Base-by-base conservation (phyloP, 1,140 invertebrate species). In the Saccostrea echinata region DNA sequence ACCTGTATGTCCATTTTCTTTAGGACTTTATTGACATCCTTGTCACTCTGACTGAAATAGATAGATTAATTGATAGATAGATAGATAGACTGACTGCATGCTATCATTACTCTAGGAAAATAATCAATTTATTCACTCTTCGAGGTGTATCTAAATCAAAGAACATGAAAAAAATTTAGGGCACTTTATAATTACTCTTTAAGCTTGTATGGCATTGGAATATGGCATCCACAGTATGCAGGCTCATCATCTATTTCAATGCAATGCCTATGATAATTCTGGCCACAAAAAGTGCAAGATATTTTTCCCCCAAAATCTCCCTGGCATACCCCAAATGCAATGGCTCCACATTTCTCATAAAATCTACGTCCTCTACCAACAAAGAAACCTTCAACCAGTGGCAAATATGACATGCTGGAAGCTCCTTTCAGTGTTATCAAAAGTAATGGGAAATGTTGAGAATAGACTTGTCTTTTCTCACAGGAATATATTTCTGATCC, bases 281-380 rank as follows among this genome's bases (percentile, higher is more conserved):
- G 64, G 24, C 64, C 64, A 68, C 64, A 68, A 24, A n/a, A n/a
- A 24, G n/a, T n/a, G n/a, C 64, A 68, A 12, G 24, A 12, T 24
- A 68, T 27, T 68, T 68, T 68, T 24, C 27, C 64, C 18, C 64
- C 64, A 68, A 24, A 68, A 24, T 68, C 64, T 68, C 64, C 64
- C 64, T 68, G 64, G n/a, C 64, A 68, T 6, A 68, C n/a, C n/a
- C 64, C 64, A 27, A n/a, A 68, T 68, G 27, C 11, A n/a, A n/a
- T 68, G 21, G 64, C 64, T 68, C 64, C 64, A 68, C 64, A 68
- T 68, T 68, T 68, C 64, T 68, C 64, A 68, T n/a, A 68, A 68
- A 68, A 68, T n/a, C n/a, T 68, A 18, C n/a, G 64, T n/a, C 64
- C 64, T 68, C 64, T 68, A 12, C 64, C 27, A 68, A 68, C 64